Base-by-base conservation (phyloP, 2,888 invertebrate species). In the Aphrophora alni region DNA sequence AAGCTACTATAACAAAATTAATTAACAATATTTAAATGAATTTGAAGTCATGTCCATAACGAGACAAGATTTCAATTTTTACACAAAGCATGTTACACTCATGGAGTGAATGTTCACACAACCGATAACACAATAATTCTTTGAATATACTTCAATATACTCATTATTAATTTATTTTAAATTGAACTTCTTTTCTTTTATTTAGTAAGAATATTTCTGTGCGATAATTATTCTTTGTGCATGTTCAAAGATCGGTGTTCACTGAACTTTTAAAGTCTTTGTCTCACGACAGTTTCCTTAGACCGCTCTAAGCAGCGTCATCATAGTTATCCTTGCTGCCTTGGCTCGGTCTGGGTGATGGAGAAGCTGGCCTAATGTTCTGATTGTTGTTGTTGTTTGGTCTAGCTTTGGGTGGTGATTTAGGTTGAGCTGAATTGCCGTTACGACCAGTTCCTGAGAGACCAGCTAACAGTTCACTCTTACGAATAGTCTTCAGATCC, bases 401-500 rank as follows among this genome's bases (percentile, higher is more conserved):
- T 21, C 81, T 68, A 72, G 87, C 86, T 81, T 87, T 87, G 81
- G 87, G 87, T 87, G 87, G 88, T 81, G 80, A 25, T 83, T 70
- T 82, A 88, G 89, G 87, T 88, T 90, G 87, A 91, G 90, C 87
- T 88, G 85, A 86, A 86, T 44, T 88, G 87, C 87, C 86, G 81
- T 28, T 88, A 87, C 87, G 86, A 81, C 80, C 90, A 86, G 92
- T 91, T 88, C 90, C 90, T 87, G 92, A 91, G 87, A 95, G 91
- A 86, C 96, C 96, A 87, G 95, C 92, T 88, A 95, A 92, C 86
- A 96, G 93, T 90, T 97, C 97, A 90, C 95, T 95, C 93, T 97
- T 97, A 90, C 96, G 94, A 93, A 97, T 95, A 90, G 94, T 93
- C 94, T 97, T 97, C 92, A 97, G 91, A 90, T 97, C 97, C 93